phyloP scores from a whole-genome alignment of 2,888 invertebrate species.

The Cerceris ruficornis region DNA sequence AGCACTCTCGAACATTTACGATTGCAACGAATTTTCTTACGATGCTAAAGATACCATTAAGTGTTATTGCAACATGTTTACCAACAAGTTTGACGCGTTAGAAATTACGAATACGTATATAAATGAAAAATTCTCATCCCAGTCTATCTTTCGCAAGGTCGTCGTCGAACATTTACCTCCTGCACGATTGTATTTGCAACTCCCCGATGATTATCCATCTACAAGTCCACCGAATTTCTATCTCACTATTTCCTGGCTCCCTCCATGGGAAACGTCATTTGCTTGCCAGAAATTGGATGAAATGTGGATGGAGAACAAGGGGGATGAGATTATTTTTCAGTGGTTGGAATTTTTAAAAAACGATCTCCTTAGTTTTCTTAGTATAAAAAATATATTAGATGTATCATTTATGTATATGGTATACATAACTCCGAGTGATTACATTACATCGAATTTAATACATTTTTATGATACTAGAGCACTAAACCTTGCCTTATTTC shows the following conservation, averaged over 20 bases:
- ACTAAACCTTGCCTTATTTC: slow-evolving; percentile 42
- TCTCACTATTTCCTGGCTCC: slow-evolving; percentile 68
- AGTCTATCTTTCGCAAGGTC: slow-evolving; percentile 14
- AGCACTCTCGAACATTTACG: slow-evolving; percentile 65
- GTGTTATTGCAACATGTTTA: slow-evolving; percentile 57
- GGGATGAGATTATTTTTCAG: slow-evolving; percentile 69
- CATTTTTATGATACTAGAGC: slow-evolving; percentile 59
- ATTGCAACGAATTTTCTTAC: slow-evolving; percentile 61
- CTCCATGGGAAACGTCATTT: slow-evolving; percentile 64
- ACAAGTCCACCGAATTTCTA: slow-evolving; percentile 61
- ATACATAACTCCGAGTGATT: slow-evolving; percentile 35
- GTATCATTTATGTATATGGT: slow-evolving; percentile 61
- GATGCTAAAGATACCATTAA: slow-evolving; percentile 30
- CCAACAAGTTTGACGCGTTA: slow-evolving; percentile 1
- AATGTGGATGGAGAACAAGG: slow-evolving; percentile 67
- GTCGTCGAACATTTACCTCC: slow-evolving; percentile 67
- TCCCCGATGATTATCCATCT: slow-evolving; percentile 70
- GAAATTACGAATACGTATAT: slow-evolving; percentile 1
- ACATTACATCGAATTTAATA: slow-evolving; percentile 29
- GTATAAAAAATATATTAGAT: slow-evolving; percentile 59
- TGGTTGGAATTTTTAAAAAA: slow-evolving; percentile 71
- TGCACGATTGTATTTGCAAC: slow-evolving; percentile 52
- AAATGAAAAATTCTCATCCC: background rate
- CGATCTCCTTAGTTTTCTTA: slow-evolving; percentile 61
- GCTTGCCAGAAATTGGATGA: slow-evolving; percentile 70